Evolutionary conservation across 2,888 invertebrate species (phyloP), one percentile per base, ranked within the genome.

Genomic region (Coremacera marginata): DNA sequence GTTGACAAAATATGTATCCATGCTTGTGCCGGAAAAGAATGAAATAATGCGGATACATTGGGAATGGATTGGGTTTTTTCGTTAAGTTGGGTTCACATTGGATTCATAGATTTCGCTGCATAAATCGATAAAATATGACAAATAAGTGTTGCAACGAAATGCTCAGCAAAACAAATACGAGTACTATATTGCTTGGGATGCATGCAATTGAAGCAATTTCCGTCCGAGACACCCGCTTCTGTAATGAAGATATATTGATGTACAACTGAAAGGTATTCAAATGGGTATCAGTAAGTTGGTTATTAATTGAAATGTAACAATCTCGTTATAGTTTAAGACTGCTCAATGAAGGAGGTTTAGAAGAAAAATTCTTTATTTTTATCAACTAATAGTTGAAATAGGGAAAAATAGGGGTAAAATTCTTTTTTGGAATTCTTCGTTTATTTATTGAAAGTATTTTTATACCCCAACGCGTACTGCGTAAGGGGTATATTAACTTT

Each of bases 1-100:
- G 60, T 72, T 72, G 71, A 71, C 71, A 71, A 71, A 71, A 71
- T 71, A 71, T 71, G 71, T 44, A 44, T 14, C 11, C 44, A 44
- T 44, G 44, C 11, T 44, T 44, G 44, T 71, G 71, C 57, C 71
- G 71, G 71, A 57, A 71, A 57, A 19, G 70, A 57, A 71, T 55
- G 57, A 71, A 57, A 55, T 55, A 34, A 52, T 52, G 31, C 70
- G 70, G 55, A 55, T 70, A 34, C 27, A 19, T 65, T 65, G 34
- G 27, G 31, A 34, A 16, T 65, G 65, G 65, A 34, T 65, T 9
- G 44, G 27, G 51, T 4, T 5, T 22, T 5, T 22, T 4, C 34
- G 63, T 31, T 27, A 14, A n/a, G 63, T 25, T 55, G 55, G 62
- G 9, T 14, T n/a, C 31, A 16, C 31, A n/a, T 63, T 25, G 14